Conservation (phyloP, 2,113 vertebrate genomes). For the Clupea harengus region DNA sequence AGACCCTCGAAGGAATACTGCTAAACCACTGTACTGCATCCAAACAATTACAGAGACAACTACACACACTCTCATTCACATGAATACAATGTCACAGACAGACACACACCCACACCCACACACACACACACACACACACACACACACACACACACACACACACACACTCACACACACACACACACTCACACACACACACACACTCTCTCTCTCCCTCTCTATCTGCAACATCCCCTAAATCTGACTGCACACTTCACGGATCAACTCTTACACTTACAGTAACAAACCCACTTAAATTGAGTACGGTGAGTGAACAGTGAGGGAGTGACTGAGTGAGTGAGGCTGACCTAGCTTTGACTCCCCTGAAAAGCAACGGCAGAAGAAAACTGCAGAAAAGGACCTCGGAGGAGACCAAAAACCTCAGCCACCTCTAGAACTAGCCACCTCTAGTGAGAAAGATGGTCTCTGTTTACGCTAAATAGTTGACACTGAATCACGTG, state of each 20-base stretch:
- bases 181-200: background rate
- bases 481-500: background rate
- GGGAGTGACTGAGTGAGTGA: background rate
- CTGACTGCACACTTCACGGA: background rate
- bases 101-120: background rate
- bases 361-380: background rate
- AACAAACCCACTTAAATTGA: background rate
- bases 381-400: background rate
- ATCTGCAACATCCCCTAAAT: background rate
- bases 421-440: too few species aligned
- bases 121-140: background rate
- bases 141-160: background rate
- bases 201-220: background rate
- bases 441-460: background rate
- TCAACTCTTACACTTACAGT: background rate
- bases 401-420: too few species aligned
- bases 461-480: background rate
- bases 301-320: background rate
- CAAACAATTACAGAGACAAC: background rate
- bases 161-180: too few species aligned
- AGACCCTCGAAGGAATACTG: background rate
- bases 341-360: background rate
- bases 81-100: slow-evolving; percentile 2
- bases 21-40: background rate
- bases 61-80: background rate